phyloP scores from a whole-genome alignment of 2,888 invertebrate species.

The Euphydryas editha region DNA sequence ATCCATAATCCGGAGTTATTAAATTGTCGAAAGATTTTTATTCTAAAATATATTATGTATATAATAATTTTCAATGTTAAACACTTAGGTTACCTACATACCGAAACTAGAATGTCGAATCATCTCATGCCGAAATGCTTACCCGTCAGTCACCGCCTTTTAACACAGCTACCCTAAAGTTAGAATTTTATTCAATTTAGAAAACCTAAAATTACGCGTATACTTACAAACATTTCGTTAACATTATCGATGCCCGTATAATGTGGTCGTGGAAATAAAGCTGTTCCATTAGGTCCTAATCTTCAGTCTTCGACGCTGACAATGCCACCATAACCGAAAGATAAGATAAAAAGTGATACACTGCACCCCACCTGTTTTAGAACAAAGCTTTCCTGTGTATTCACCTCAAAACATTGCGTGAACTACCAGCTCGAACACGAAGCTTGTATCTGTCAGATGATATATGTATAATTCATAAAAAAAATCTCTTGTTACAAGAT shows the following conservation, averaged over 20 bases:
- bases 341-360: slow-evolving; percentile 65
- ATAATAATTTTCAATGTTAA: neutral
- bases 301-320: slow-evolving; percentile 52
- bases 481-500: neutral
- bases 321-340: slow-evolving; percentile 57
- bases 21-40: slow-evolving; percentile 58
- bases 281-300: slow-evolving; percentile 37
- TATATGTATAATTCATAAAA: neutral
- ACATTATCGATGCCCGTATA: neutral
- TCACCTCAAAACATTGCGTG: slow-evolving; percentile 16
- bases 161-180: too few relatives aligned
- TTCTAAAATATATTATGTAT: slow-evolving; percentile 23
- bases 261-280: slow-evolving; percentile 32
- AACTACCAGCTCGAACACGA: slow-evolving; percentile 1
- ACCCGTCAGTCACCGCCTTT: too few relatives aligned
- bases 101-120: too few relatives aligned
- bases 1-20: slow-evolving; percentile 79
- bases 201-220: neutral
- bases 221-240: neutral
- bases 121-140: too few relatives aligned
- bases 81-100: too few relatives aligned
- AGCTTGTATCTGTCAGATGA: neutral
- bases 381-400: slow-evolving; percentile 29
- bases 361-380: slow-evolving; percentile 42
- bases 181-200: too few relatives aligned